Percentiles rank a stretch among this genome's conserved stretches.
These are phyloP conservation scores for Mesitornis unicolor DNA, from an alignment of 2,113 vertebrate species.

Conservation along the genomic window DNA sequence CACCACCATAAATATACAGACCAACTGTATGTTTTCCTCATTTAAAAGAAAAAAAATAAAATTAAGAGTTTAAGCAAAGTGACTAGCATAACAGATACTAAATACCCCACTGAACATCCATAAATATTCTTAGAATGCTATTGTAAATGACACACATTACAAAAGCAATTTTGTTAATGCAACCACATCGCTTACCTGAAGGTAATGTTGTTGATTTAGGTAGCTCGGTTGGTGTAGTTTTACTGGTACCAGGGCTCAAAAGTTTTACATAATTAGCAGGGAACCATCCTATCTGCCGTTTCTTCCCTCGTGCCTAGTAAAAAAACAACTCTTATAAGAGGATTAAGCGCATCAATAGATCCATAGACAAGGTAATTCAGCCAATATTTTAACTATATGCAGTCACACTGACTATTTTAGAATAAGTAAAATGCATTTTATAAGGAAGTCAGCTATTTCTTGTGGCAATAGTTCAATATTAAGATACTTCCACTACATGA, in stretches of 20 bases:
- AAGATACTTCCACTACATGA: accelerated
- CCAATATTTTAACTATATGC: neutral
- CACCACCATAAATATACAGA: neutral
- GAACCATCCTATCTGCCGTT: conserved; percentile 98
- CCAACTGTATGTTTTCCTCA: neutral
- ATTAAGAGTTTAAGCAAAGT: neutral
- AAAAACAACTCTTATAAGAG: conserved; percentile 20
- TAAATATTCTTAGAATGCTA: neutral
- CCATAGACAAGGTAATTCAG: neutral
- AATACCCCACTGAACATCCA: neutral
- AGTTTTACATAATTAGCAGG: conserved; percentile 98
- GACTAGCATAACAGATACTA: neutral
- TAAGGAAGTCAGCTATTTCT: neutral
- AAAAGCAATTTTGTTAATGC: neutral
- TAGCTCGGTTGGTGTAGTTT: conserved; percentile 93
- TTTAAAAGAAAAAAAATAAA: neutral
- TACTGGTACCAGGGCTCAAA: conserved; percentile 94
- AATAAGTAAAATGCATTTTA: neutral
- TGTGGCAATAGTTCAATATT: neutral
- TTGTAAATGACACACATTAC: neutral
- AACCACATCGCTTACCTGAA: conserved; percentile 71
- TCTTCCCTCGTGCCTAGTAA: conserved; percentile 91
- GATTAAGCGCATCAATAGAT: neutral
- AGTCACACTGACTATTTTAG: neutral
- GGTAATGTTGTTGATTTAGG: conserved; percentile 80